Base-by-base conservation (phyloP, 2,888 invertebrate genomes). In the Operophtera brumata region DNA sequence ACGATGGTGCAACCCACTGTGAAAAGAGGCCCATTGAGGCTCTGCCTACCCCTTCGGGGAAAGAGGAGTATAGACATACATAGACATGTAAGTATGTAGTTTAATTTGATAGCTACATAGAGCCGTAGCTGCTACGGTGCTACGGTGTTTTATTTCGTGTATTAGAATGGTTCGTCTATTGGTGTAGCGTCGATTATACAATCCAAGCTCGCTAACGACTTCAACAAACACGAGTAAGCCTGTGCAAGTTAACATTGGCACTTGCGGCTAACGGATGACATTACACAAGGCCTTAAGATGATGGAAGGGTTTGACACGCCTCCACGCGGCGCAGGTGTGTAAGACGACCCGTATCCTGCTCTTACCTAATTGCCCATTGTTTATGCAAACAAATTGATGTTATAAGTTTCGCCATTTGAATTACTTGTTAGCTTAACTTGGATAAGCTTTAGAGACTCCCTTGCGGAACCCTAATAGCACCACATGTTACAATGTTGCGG, bases 361-460 rank as follows among this genome's bases (percentile, higher is more conserved):
- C 69, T 66, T 62, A 64, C 75, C 79, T 85, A 86, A 86, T 86
- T 82, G 80, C 80, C 70, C 71, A 77, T 78, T 85, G 82, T 86
- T 80, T 84, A 74, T 80, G 80, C 75, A 79, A 84, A 85, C 81
- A 84, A 84, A 84, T 84, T 84, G 81, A 77, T 79, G 80, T 79
- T 76, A 64, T 74, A 78, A 84, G 75, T 84, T 83, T 59, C 62
- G 65, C 72, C 70, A 71, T 77, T 73, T 66, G 63, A 68, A 67
- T 66, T 66, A 62, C 63, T 67, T 64, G 69, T 66, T 61, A 54
- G 62, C 54, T 57, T 51, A 62, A 66, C 67, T 65, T 64, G 65
- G 59, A 64, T 61, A 60, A 62, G 62, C 61, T 58, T 60, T 61
- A 30, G 47, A 52, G 59, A 49, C 54, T 57, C 61, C 64, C 51